Conservation (phyloP, 2,797 vertebrate species). For the Halcyon chelicuti region DNA sequence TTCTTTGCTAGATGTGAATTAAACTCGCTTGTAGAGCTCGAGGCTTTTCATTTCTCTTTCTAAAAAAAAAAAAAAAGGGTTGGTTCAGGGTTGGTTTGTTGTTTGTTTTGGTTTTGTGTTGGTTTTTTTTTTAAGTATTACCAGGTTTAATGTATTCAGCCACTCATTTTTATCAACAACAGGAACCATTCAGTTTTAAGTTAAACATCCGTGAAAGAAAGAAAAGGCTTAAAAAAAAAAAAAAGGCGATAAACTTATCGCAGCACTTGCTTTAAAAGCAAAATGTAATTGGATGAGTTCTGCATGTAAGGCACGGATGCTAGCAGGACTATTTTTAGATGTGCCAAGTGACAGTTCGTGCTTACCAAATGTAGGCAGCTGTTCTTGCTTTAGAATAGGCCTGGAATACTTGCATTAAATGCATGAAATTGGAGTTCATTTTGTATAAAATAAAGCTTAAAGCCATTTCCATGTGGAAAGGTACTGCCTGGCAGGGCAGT, state of each 20-base stretch:
- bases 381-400: slow-evolving; percentile 66
- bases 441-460: neutral
- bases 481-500: neutral
- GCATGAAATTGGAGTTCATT: neutral
- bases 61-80: no score
- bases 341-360: slow-evolving; percentile 78
- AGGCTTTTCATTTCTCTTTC: neutral
- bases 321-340: slow-evolving; percentile 89
- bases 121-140: neutral
- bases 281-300: slow-evolving; percentile 76
- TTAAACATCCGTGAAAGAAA: neutral
- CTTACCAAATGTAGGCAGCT: slow-evolving; percentile 88
- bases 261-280: slow-evolving; percentile 56
- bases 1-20: fast-evolving
- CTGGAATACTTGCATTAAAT: slow-evolving; percentile 12
- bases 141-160: neutral
- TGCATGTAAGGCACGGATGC: slow-evolving; percentile 71
- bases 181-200: neutral
- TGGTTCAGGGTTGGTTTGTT: neutral
- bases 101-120: no score
- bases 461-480: neutral
- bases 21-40: neutral
- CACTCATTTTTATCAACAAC: neutral
- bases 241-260: neutral
- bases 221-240: neutral